Evolutionary conservation across 2,888 invertebrate species (phyloP).

Genomic region (Pterobdella sp.): DNA sequence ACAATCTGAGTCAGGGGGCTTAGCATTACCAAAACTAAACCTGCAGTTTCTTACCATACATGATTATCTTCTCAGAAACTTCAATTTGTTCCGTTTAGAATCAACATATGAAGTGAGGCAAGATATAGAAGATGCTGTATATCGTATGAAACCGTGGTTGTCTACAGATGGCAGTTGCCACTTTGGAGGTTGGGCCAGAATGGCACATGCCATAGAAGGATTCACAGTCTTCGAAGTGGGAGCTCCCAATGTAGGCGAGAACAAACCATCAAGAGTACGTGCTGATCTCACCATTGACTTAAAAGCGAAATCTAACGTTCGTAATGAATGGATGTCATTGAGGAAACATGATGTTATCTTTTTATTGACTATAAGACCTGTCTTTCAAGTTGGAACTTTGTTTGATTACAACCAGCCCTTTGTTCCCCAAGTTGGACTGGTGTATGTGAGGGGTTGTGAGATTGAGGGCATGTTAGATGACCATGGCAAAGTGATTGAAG

Average conservation of each 20-base stretch:
- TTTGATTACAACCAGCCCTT: conserved; percentile 61
- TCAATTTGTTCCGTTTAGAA: conserved; percentile 90
- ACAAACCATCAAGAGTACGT: conserved; percentile 84
- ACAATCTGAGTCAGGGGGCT: conserved; percentile 44
- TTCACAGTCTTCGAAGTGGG: conserved; percentile 89
- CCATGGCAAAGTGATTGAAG: conserved; percentile 85
- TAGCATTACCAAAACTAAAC: conserved; percentile 93
- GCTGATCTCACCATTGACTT: conserved; percentile 89
- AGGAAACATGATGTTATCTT: conserved; percentile 93
- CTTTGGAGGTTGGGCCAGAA: conserved; percentile 97
- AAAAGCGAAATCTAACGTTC: conserved; percentile 80
- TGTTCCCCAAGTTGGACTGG: conserved; percentile 73
- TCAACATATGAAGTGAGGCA: conserved; percentile 98
- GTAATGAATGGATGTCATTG: conserved; percentile 79
- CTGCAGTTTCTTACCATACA: conserved; percentile 94
- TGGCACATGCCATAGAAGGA: conserved; percentile 86
- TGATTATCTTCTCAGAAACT: conserved; percentile 92
- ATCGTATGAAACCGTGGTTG: conserved; percentile 87
- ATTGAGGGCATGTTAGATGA: conserved; percentile 95
- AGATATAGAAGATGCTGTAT: conserved; percentile 93
- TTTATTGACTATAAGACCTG: conserved; percentile 79
- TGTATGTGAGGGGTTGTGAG: conserved; percentile 90
- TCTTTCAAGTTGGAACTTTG: conserved; percentile 66
- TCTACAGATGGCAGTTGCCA: conserved; percentile 63
- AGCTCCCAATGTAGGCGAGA: conserved; percentile 66